A percentile compares a stretch with the other conserved stretches of the same genome.
These are phyloP conservation scores for Takifugu ocellatus DNA, from an alignment of 2,797 vertebrate genomes.

Conservation along the genomic window DNA sequence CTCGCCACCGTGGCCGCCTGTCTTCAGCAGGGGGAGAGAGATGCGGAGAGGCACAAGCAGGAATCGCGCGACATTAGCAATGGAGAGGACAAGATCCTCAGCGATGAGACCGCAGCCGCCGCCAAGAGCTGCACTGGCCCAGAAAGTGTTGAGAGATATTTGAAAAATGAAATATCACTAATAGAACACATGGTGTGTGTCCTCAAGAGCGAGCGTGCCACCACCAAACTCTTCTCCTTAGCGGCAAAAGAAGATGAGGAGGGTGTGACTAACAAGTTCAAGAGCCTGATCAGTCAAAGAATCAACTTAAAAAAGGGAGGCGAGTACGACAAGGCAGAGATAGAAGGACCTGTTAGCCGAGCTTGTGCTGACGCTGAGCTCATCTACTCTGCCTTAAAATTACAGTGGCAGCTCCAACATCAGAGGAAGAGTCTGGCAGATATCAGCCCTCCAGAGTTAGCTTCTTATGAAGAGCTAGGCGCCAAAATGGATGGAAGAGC, in stretches of 20 bases:
- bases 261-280: conserved; percentile 52
- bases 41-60: conserved; percentile 53
- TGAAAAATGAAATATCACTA: conserved; percentile 80
- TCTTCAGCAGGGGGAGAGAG: conserved; percentile 58
- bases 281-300: conserved; percentile 69
- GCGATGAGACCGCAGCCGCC: conserved; percentile 41
- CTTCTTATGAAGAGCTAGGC: conserved; percentile 52
- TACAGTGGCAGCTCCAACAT: conserved; percentile 73
- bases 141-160: conserved; percentile 31
- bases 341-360: conserved; percentile 39
- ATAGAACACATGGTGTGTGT: conserved; percentile 82
- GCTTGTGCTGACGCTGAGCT: conserved; percentile 83
- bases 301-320: conserved; percentile 43
- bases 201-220: conserved; percentile 70
- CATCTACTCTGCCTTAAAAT: conserved; percentile 77
- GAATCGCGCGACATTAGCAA: conserved; percentile 43
- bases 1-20: conserved; percentile 49
- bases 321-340: conserved; percentile 14
- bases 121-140: conserved; percentile 37
- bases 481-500: conserved; percentile 29
- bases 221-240: conserved; percentile 54
- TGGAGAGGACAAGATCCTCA: conserved; percentile 48
- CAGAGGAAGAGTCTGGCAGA: conserved; percentile 56
- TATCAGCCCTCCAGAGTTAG: conserved; percentile 58
- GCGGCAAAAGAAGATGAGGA: conserved; percentile 39